Evolutionary conservation across 2,888 invertebrate genomes (phyloP), one percentile per base, ranked within the genome.

Genomic region (Sarcophaga variegata): DNA sequence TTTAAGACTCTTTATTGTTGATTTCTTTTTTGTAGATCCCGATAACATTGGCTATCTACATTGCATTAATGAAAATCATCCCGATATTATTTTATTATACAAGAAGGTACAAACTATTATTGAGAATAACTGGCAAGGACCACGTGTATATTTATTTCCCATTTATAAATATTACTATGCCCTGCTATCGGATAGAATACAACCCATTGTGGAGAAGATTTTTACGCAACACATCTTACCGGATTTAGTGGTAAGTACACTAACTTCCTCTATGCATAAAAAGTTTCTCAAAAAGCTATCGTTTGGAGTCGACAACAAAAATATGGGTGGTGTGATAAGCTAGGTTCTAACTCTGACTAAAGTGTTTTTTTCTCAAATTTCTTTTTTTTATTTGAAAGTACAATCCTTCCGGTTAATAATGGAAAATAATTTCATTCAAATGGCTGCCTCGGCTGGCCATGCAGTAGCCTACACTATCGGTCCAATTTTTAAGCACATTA

Each of bases 161-260:
- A 92, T 94, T 69, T 94, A 93, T 85, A 92, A 91, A 64, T 94
- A 93, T 74, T 94, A 94, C 81, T 93, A 91, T 78, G 90, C 92
- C 2, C 78, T 94, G 62, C 90, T 94, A 59, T 87, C 90, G 6
- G 91, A 92, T 86, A 90, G 91, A 88, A 91, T 94, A 89, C 89
- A 91, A 89, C 89, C 90, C 5, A 89, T 92, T 75, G 92, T 92
- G n/a, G 93, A 93, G 85, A 91, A 90, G 77, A 91, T 93, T 60
- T 94, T 93, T 89, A 91, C 91, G 1, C 92, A 92, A 60, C 87
- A 89, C 59, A 88, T 87, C 17, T 86, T 93, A 72, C 94, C 94
- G 8, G 93, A 92, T 10, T 88, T 94, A 64, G 83, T 84, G 90
- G 93, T 93, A 88, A 90, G 89, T 90, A 82, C 6, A 37, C 37